phyloP scores from a whole-genome alignment of 1,140 invertebrate species.

The Drosophila bocki region DNA sequence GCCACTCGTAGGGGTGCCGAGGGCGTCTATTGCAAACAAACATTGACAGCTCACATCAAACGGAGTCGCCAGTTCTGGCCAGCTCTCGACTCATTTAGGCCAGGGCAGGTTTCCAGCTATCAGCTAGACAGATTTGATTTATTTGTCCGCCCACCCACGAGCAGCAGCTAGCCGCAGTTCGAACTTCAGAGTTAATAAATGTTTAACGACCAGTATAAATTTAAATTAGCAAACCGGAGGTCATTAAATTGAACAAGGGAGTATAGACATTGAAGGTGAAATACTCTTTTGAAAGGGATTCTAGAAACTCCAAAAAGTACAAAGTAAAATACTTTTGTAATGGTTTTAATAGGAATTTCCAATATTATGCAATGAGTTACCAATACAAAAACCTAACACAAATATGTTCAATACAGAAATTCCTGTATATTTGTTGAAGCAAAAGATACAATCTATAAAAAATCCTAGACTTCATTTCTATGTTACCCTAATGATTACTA shows the following conservation, averaged over 20 bases:
- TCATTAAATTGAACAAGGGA: slow-evolving; percentile 30
- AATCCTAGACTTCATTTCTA: neutral
- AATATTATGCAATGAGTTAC: neutral
- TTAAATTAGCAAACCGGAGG: slow-evolving; percentile 54
- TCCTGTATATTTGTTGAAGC: no score
- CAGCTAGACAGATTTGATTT: slow-evolving; percentile 75
- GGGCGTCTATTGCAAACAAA: slow-evolving; percentile 52
- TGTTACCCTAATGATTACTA: slow-evolving; percentile 1
- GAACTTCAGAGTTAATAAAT: slow-evolving; percentile 57
- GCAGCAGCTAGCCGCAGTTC: slow-evolving; percentile 37
- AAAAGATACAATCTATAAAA: neutral
- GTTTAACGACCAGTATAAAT: slow-evolving; percentile 52
- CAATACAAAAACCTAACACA: no score
- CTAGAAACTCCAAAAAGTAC: neutral
- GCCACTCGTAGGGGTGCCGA: slow-evolving; percentile 9
- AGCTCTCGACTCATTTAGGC: slow-evolving; percentile 20
- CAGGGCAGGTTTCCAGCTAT: slow-evolving; percentile 58
- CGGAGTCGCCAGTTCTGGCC: slow-evolving; percentile 30
- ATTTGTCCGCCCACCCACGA: slow-evolving; percentile 69
- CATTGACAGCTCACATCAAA: slow-evolving; percentile 66
- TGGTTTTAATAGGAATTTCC: neutral
- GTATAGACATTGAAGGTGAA: neutral
- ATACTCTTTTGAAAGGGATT: slow-evolving; percentile 13
- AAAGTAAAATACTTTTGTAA: neutral
- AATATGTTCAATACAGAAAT: no score